phyloP scores from a whole-genome alignment of 2,113 vertebrate genomes.

The Pedetes capensis region DNA sequence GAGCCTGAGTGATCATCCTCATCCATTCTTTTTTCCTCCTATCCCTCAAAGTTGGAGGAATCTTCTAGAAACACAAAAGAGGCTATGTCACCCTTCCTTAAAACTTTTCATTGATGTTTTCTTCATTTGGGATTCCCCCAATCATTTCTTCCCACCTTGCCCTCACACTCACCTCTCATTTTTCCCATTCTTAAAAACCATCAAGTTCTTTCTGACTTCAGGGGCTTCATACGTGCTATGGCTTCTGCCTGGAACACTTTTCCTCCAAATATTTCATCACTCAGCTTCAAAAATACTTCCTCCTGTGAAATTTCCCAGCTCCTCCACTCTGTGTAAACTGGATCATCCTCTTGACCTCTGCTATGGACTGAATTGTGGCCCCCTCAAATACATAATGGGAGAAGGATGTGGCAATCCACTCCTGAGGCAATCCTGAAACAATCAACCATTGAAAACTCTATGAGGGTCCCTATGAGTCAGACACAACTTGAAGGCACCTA shows the following conservation, averaged over 20 bases:
- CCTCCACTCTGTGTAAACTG: neutral
- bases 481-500: too few relatives aligned
- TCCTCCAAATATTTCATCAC: neutral
- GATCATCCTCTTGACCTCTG: neutral
- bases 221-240: neutral
- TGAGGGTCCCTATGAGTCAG: too few relatives aligned
- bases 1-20: neutral
- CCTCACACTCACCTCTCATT: neutral
- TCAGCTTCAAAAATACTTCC: neutral
- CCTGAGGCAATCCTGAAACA: too few relatives aligned
- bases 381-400: too few relatives aligned
- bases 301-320: neutral
- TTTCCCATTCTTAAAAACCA: neutral
- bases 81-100: neutral
- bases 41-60: neutral
- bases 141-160: neutral
- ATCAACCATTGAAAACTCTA: too few relatives aligned
- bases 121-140: neutral
- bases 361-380: neutral
- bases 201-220: neutral
- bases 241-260: neutral
- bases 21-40: neutral
- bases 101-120: neutral
- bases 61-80: neutral
- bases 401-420: too few relatives aligned